Percentiles rank a stretch among this genome's conserved stretches.
phyloP scores from a whole-genome alignment of 2,888 invertebrate genomes.

The Sarcophaga variegata region DNA sequence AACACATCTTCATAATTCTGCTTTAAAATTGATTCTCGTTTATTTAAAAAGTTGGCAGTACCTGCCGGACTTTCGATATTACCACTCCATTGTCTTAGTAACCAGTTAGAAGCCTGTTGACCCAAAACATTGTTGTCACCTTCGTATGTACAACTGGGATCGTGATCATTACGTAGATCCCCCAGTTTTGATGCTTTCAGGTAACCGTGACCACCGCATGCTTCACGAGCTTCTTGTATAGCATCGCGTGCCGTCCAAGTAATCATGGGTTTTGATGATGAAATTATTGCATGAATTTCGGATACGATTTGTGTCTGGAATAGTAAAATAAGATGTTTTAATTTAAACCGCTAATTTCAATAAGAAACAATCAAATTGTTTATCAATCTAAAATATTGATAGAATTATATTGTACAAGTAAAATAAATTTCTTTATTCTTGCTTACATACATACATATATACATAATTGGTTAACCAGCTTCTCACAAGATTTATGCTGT shows the following conservation, averaged over 20 bases:
- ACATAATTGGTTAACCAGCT: too few relatives aligned
- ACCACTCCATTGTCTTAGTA: constrained; percentile 85
- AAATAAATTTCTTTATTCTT: too few relatives aligned
- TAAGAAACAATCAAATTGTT: too few relatives aligned
- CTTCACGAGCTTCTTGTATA: constrained; percentile 92
- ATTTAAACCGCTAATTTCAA: too few relatives aligned
- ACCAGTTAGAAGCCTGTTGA: constrained; percentile 95
- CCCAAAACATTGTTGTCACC: constrained; percentile 96
- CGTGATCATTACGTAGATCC: constrained; percentile 92
- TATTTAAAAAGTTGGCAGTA: constrained; percentile 86
- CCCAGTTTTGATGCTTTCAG: constrained; percentile 90
- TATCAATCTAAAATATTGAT: too few relatives aligned
- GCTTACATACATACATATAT: too few relatives aligned
- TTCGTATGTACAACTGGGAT: constrained; percentile 95
- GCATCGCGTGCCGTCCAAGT: constrained; percentile 90
- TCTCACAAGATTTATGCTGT: too few relatives aligned
- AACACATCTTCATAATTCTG: constrained; percentile 71
- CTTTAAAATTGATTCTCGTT: constrained; percentile 82
- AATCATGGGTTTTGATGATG: constrained; percentile 86
- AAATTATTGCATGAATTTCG: constrained; percentile 86
- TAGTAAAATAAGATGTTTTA: background rate
- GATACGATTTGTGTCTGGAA: constrained; percentile 82
- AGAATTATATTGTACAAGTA: too few relatives aligned
- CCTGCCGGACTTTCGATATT: constrained; percentile 86
- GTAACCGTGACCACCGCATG: constrained; percentile 94